These are phyloP conservation scores for Tachypleus tridentatus DNA, from an alignment of 1,140 invertebrate species.

Conservation along the genomic window DNA sequence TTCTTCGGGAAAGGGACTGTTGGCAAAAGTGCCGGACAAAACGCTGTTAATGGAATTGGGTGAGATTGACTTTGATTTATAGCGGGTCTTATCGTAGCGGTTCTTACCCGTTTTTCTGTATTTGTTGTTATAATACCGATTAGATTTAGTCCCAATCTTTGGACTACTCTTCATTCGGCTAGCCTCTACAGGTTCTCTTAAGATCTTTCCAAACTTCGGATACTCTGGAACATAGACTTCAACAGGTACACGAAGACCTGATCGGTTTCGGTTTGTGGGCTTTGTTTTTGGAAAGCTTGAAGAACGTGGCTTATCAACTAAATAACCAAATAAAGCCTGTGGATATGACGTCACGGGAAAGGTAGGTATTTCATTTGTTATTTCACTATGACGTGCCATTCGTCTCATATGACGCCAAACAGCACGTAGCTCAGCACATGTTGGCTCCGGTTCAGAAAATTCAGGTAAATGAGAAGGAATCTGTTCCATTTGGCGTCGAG, in stretches of 20 bases:
- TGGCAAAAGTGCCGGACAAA: constrained; percentile 9
- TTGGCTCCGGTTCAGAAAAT: constrained; percentile 47
- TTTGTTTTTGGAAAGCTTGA: constrained; percentile 12
- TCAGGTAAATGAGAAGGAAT: background rate
- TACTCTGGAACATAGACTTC: too few relatives aligned
- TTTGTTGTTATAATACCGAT: constrained; percentile 1
- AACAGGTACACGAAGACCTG: constrained; percentile 11
- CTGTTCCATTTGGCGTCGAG: background rate
- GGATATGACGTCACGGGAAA: constrained; percentile 1
- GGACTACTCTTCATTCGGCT: background rate
- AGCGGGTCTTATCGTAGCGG: background rate
- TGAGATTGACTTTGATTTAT: too few relatives aligned
- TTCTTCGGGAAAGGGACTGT: constrained; percentile 15
- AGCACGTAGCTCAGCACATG: constrained; percentile 68
- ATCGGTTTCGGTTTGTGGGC: constrained; percentile 11
- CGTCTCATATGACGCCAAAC: constrained; percentile 86
- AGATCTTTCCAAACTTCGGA: constrained; percentile 9
- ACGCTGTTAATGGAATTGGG: too few relatives aligned
- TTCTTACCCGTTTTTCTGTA: background rate
- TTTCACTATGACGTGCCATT: constrained; percentile 53
- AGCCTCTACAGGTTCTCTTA: constrained; percentile 6
- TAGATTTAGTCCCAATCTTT: constrained; percentile 8
- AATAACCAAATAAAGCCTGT: too few relatives aligned
- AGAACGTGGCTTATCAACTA: constrained; percentile 3
- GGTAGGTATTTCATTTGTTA: constrained; percentile 20